These are phyloP conservation scores for Platichthys flesus DNA, from an alignment of 2,113 vertebrate genomes.

Conservation along the genomic window DNA sequence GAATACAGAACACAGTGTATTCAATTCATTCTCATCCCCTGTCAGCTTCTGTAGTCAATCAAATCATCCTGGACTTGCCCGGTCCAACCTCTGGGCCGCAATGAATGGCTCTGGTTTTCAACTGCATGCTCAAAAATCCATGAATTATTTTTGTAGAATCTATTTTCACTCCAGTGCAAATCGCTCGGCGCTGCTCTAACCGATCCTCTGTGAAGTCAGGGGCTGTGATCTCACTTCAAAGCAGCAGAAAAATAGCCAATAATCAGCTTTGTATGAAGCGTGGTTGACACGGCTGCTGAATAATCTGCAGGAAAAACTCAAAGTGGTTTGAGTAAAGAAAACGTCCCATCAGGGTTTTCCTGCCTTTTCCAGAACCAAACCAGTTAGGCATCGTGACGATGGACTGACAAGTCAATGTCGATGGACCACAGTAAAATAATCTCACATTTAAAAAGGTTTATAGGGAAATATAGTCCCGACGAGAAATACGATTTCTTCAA, in stretches of 20 bases:
- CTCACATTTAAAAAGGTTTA: too few species aligned
- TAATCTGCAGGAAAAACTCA: slow-evolving; percentile 37
- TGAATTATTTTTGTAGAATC: slow-evolving; percentile 42
- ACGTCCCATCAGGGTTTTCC: not conserved
- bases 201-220: slow-evolving; percentile 1
- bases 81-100: not conserved
- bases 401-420: too few species aligned
- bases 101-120: not conserved
- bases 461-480: too few species aligned
- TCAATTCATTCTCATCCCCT: slow-evolving; percentile 18
- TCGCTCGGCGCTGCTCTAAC: not conserved
- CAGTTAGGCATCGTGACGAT: too few species aligned
- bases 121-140: not conserved
- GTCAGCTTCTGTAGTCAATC: slow-evolving; percentile 32
- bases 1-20: not conserved
- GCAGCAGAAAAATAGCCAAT: slow-evolving; percentile 63
- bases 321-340: not conserved
- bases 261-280: slow-evolving; percentile 65
- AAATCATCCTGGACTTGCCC: not conserved
- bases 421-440: too few species aligned
- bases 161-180: slow-evolving; percentile 23
- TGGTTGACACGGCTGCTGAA: slow-evolving; percentile 40
- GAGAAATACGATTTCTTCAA: too few species aligned
- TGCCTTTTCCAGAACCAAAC: too few species aligned
- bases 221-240: slow-evolving; percentile 58